phyloP scores from a whole-genome alignment of 2,888 invertebrate species.

The Meta bourneti region DNA sequence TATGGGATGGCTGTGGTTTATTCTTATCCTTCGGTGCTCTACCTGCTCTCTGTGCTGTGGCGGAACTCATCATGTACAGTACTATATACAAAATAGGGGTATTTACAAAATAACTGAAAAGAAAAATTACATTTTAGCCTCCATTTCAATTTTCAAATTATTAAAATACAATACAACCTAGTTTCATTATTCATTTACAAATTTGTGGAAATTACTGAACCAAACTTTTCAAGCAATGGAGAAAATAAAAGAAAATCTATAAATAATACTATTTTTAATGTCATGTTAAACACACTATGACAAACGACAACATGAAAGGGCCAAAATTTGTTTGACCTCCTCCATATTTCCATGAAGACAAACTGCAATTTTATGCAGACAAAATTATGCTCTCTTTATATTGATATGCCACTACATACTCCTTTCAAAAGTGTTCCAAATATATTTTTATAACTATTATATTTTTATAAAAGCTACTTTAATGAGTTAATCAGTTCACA shows the following conservation, averaged over 20 bases:
- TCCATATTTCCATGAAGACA: too few species aligned
- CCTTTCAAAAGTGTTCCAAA: too few species aligned
- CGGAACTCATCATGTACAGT: slow-evolving; percentile 77
- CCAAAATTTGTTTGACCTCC: too few species aligned
- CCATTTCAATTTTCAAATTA: not conserved
- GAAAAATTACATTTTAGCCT: slow-evolving; percentile 3
- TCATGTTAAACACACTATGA: too few species aligned
- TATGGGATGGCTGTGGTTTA: slow-evolving; percentile 69
- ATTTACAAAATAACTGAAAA: slow-evolving; percentile 76
- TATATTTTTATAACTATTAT: too few species aligned
- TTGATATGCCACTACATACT: too few species aligned
- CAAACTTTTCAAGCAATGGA: not conserved
- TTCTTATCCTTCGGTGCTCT: slow-evolving; percentile 75
- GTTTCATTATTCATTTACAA: not conserved
- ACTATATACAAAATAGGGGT: slow-evolving; percentile 77
- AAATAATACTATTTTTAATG: too few species aligned
- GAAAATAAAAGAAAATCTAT: not conserved
- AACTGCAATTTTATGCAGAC: too few species aligned
- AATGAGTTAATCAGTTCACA: too few species aligned
- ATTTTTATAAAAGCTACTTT: too few species aligned
- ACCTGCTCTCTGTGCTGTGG: slow-evolving; percentile 74
- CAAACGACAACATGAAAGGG: too few species aligned
- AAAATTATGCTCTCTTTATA: too few species aligned
- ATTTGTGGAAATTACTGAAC: not conserved
- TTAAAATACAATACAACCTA: not conserved